Evolutionary conservation across 2,888 invertebrate species (phyloP).

Genomic region (Ennomos fuscantarius): DNA sequence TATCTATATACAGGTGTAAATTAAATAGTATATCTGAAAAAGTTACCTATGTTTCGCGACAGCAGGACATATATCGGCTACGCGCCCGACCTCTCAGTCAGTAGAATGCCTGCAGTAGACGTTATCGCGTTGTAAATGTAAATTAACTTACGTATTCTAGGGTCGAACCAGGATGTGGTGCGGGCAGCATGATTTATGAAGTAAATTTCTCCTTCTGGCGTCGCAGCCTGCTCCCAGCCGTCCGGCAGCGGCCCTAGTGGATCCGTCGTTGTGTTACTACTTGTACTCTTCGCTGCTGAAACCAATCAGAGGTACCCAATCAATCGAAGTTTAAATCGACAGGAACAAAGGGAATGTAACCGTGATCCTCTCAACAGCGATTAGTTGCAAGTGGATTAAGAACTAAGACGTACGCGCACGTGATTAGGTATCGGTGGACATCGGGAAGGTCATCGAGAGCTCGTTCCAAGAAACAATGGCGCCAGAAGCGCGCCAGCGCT

Average conservation of each 20-base stretch:
- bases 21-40: too few relatives aligned
- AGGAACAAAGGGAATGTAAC: conserved; percentile 50
- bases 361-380: conserved; percentile 79
- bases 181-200: conserved; percentile 96
- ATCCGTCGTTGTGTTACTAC: conserved; percentile 80
- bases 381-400: conserved; percentile 74
- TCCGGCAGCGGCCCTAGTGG: conserved; percentile 92
- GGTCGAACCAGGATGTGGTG: conserved; percentile 99
- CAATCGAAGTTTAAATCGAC: conserved; percentile 35
- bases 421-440: conserved; percentile 66
- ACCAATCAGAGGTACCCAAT: conserved; percentile 70
- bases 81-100: conserved; percentile 1
- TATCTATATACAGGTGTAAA: too few relatives aligned
- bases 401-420: conserved; percentile 67
- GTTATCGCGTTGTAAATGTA: conserved; percentile 11
- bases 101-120: background rate
- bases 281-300: conserved; percentile 85
- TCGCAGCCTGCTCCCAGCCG: conserved; percentile 95
- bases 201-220: conserved; percentile 94
- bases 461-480: conserved; percentile 73
- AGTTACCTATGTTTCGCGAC: too few relatives aligned
- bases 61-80: background rate
- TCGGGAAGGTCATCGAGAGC: conserved; percentile 68
- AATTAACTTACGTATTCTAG: conserved; percentile 95
- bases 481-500: conserved; percentile 62